phyloP scores from a whole-genome alignment of 2,888 invertebrate species.

The Zelleria hepariella region DNA sequence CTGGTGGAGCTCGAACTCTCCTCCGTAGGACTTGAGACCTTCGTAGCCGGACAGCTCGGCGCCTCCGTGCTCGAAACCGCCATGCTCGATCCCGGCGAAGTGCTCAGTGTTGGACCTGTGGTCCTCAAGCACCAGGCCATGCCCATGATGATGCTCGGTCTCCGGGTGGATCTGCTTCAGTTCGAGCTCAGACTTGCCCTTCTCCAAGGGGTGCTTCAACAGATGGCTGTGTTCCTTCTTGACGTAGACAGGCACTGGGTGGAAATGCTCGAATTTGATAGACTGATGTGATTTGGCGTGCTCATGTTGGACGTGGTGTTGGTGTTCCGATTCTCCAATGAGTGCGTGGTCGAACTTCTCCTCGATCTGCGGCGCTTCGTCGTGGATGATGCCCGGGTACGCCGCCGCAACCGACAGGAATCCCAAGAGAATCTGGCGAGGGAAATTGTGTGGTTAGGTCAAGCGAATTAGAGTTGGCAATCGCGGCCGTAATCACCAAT shows the following conservation, averaged over 20 bases:
- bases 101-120: conserved; percentile 62
- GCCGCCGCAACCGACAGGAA: conserved; percentile 58
- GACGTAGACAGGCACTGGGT: conserved; percentile 78
- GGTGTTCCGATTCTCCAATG: conserved; percentile 66
- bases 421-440: conserved; percentile 61
- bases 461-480: background rate
- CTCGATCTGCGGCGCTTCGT: conserved; percentile 50
- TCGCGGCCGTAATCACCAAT: background rate
- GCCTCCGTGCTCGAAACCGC: conserved; percentile 28
- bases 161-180: conserved; percentile 75
- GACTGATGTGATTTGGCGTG: conserved; percentile 80
- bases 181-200: conserved; percentile 73
- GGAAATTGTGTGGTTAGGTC: conserved; percentile 7
- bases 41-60: conserved; percentile 12
- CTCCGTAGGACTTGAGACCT: background rate
- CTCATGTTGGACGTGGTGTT: conserved; percentile 74
- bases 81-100: conserved; percentile 29
- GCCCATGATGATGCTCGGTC: conserved; percentile 70
- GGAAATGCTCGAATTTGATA: conserved; percentile 79
- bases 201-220: conserved; percentile 75
- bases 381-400: conserved; percentile 58
- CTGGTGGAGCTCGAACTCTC: conserved; percentile 29
- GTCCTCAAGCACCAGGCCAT: conserved; percentile 73
- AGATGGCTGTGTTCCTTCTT: conserved; percentile 78
- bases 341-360: conserved; percentile 48